phyloP scores from a whole-genome alignment of 2,797 vertebrate genomes.

The Meriones psammophilus region DNA sequence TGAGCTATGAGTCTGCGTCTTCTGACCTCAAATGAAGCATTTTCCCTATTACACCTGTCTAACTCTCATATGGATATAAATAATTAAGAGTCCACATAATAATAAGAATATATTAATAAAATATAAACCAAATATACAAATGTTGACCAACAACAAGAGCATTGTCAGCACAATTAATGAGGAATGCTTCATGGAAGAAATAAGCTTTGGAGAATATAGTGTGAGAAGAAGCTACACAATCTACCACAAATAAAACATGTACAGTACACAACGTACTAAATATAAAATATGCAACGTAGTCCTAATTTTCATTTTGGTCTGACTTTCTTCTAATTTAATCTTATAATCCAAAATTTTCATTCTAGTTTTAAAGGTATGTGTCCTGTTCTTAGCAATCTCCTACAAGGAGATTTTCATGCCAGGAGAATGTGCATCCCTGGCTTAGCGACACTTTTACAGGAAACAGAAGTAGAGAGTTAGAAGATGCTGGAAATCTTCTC shows the following conservation, averaged over 20 bases:
- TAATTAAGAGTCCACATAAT: conserved; percentile 48
- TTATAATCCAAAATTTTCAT: conserved; percentile 41
- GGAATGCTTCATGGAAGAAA: not conserved
- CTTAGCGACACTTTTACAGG: not conserved
- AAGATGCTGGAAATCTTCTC: not conserved
- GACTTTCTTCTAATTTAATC: conserved; percentile 36
- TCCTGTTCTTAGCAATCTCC: not conserved
- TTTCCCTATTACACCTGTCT: not conserved
- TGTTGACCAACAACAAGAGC: conserved; percentile 33
- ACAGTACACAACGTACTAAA: not conserved
- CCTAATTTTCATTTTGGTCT: not conserved
- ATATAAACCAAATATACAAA: not conserved
- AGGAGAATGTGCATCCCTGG: not conserved
- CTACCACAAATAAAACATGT: not conserved
- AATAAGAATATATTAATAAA: conserved; percentile 52
- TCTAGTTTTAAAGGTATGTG: not conserved
- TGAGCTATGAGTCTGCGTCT: not conserved
- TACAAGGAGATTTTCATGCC: not conserved
- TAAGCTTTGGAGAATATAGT: not conserved
- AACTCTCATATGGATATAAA: conserved; percentile 50
- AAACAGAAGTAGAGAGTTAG: not conserved
- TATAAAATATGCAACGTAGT: not conserved
- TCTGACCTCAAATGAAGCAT: not conserved
- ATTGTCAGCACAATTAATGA: not conserved
- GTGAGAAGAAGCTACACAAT: not conserved